Conservation (phyloP, 2,113 vertebrate genomes). For the Prietella phreatophila region DNA sequence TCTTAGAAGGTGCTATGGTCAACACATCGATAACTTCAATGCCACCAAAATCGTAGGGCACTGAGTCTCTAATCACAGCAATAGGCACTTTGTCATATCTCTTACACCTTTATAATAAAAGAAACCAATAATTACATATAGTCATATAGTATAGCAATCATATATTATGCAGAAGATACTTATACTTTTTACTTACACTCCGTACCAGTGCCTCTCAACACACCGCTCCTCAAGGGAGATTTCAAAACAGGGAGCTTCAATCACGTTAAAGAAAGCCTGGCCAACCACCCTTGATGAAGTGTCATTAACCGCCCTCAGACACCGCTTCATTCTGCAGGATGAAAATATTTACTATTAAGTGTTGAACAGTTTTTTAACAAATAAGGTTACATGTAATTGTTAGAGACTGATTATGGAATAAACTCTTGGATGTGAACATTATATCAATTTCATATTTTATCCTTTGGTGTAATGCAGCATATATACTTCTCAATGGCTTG, state of each 20-base stretch:
- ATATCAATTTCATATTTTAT: background rate
- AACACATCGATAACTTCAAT: constrained; percentile 78
- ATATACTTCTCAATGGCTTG: background rate
- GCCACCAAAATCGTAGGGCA: constrained; percentile 81
- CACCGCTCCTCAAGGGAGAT: constrained; percentile 81
- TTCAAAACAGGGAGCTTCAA: constrained; percentile 85
- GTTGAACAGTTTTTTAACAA: no score
- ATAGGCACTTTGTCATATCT: constrained; percentile 77
- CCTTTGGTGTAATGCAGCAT: background rate
- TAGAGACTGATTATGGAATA: background rate
- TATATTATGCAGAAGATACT: no score
- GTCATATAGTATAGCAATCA: no score
- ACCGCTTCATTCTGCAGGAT: constrained; percentile 78
- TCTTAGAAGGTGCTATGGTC: constrained; percentile 54
- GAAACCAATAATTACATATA: background rate
- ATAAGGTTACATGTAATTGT: background rate
- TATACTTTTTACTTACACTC: constrained; percentile 79
- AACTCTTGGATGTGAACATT: background rate
- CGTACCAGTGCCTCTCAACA: constrained; percentile 84
- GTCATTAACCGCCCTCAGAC: constrained; percentile 80
- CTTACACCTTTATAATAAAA: constrained; percentile 75
- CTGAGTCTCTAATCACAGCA: constrained; percentile 77
- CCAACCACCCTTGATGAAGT: constrained; percentile 81
- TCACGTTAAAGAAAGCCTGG: constrained; percentile 87
- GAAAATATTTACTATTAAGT: background rate